Evolutionary conservation across 1,140 invertebrate genomes (phyloP).

Genomic region (Drosophila guanche): DNA sequence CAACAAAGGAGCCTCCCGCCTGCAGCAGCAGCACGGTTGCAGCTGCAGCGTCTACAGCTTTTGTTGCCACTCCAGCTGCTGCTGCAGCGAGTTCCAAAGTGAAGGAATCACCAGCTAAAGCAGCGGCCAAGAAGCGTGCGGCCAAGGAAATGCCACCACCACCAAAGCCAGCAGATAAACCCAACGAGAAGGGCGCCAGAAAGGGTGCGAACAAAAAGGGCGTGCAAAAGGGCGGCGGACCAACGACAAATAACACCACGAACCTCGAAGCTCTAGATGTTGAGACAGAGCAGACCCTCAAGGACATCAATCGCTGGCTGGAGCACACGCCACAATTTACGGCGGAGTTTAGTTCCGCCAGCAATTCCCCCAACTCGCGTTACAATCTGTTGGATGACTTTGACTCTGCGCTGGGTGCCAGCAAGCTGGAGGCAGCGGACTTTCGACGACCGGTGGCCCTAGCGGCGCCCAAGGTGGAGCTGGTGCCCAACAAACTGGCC

Average conservation of each 20-base stretch:
- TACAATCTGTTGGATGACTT: slow-evolving; percentile 85
- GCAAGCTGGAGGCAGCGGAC: slow-evolving; percentile 74
- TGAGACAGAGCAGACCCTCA: slow-evolving; percentile 92
- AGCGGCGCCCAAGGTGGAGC: slow-evolving; percentile 66
- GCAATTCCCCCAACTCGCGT: slow-evolving; percentile 87
- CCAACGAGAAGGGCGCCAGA: slow-evolving; percentile 57
- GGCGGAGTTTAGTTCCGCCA: slow-evolving; percentile 89
- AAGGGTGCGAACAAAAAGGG: slow-evolving; percentile 67
- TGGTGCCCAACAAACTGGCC: slow-evolving; percentile 73
- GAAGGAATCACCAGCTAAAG: slow-evolving; percentile 40
- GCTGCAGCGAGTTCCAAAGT: slow-evolving; percentile 19
- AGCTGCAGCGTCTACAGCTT: not conserved
- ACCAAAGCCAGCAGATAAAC: slow-evolving; percentile 63
- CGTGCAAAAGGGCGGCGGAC: slow-evolving; percentile 45
- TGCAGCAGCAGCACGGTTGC: not conserved
- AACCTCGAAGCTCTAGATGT: slow-evolving; percentile 90
- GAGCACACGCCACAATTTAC: slow-evolving; percentile 91
- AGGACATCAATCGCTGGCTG: slow-evolving; percentile 94
- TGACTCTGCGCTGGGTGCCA: slow-evolving; percentile 73
- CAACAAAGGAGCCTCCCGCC: slow-evolving; percentile 9
- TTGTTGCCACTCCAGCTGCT: not conserved
- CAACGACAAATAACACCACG: slow-evolving; percentile 84
- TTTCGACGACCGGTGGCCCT: slow-evolving; percentile 72
- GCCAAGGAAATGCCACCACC: slow-evolving; percentile 75
- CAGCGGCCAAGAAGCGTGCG: slow-evolving; percentile 47